A percentile compares a stretch with the other conserved stretches of the same genome.
phyloP scores from a whole-genome alignment of 2,888 invertebrate species.

The Andricus curvator region DNA sequence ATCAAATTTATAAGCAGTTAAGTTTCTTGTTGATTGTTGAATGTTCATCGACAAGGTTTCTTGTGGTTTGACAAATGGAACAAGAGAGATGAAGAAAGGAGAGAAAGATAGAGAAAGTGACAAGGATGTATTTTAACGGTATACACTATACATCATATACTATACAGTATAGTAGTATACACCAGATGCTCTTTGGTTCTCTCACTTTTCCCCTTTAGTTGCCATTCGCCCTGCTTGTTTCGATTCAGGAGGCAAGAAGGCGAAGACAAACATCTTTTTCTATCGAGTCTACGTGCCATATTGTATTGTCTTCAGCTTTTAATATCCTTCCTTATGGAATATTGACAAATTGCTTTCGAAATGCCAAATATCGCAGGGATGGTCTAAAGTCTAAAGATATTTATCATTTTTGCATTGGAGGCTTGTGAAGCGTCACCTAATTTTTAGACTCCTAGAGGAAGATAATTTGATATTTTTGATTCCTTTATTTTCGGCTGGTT shows the following conservation, averaged over 20 bases:
- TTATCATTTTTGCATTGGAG: neutral
- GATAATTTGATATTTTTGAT: too few species aligned
- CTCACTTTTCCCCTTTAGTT: conserved; percentile 10
- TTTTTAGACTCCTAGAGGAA: too few species aligned
- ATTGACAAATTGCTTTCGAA: neutral
- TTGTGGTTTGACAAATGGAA: neutral
- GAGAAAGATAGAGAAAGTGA: neutral
- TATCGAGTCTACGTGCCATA: conserved; percentile 47
- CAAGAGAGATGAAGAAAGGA: neutral
- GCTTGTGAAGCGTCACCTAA: neutral
- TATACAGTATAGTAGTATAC: too few species aligned
- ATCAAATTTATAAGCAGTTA: neutral
- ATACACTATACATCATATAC: neutral
- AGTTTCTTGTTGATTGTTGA: neutral
- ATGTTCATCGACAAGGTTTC: neutral
- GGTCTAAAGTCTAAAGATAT: neutral
- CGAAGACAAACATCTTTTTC: conserved; percentile 50
- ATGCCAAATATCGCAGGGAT: neutral
- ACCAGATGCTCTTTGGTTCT: conserved; percentile 36
- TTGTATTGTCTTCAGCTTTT: conserved; percentile 27
- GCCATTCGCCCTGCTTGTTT: conserved; percentile 39
- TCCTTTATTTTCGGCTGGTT: too few species aligned
- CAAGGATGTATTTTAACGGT: conserved; percentile 36
- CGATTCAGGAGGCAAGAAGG: conserved; percentile 48
- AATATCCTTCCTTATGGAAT: neutral